These are phyloP conservation scores for Craterocephalus amniculus DNA, from an alignment of 2,797 vertebrate genomes.

Conservation along the genomic window DNA sequence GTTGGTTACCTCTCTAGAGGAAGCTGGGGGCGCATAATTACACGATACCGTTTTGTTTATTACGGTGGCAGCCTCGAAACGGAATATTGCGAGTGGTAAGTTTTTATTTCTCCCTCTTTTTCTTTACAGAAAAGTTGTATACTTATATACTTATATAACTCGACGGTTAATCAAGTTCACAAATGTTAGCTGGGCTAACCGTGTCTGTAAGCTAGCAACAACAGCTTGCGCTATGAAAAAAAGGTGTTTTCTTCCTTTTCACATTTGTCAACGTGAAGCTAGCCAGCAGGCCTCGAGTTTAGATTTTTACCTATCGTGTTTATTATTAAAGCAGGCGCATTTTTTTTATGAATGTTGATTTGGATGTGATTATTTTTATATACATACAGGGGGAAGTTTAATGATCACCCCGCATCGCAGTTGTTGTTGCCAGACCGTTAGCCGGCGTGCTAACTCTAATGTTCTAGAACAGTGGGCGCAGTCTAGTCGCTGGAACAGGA, in stretches of 20 bases:
- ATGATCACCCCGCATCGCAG: conserved; percentile 47
- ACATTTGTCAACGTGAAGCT: conserved; percentile 49
- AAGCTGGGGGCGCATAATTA: conserved; percentile 55
- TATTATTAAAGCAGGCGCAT: neutral
- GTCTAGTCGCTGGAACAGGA: conserved; percentile 49
- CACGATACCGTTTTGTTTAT: conserved; percentile 31
- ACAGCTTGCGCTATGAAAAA: conserved; percentile 58
- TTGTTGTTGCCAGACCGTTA: conserved; percentile 73
- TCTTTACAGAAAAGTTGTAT: conserved; percentile 41
- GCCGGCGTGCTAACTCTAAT: conserved; percentile 67
- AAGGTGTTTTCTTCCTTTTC: conserved; percentile 68
- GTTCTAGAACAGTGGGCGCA: conserved; percentile 62
- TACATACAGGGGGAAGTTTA: conserved; percentile 40
- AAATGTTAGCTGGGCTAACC: conserved; percentile 52
- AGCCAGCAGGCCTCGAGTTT: conserved; percentile 32
- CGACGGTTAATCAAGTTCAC: conserved; percentile 64
- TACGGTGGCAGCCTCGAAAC: conserved; percentile 38
- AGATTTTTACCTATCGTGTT: neutral
- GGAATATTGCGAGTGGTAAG: conserved; percentile 69
- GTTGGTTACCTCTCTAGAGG: conserved; percentile 56
- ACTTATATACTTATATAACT: conserved; percentile 22
- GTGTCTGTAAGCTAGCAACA: conserved; percentile 60
- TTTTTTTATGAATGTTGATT: neutral
- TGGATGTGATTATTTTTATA: rapidly evolving
- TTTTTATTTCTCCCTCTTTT: neutral